Percentiles rank a stretch among this genome's conserved stretches.
These are phyloP conservation scores for Potamarius usumacintae DNA, from an alignment of 2,113 vertebrate species.

Conservation along the genomic window DNA sequence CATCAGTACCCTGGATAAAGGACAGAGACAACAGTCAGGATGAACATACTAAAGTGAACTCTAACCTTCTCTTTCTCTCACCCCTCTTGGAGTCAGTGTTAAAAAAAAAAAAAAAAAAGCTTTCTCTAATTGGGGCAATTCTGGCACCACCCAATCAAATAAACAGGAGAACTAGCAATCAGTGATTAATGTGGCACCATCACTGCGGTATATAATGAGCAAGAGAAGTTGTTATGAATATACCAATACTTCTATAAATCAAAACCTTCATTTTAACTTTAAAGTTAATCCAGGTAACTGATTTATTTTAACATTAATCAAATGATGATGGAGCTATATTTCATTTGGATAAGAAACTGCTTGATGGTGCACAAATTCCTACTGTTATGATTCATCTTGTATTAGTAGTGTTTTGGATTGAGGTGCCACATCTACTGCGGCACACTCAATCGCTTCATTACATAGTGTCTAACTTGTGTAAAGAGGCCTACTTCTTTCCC, in stretches of 20 bases:
- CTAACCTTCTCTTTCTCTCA: constrained; percentile 8
- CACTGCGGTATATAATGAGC: neutral
- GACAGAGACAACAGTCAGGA: neutral
- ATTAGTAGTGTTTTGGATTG: neutral
- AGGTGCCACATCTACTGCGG: too few species aligned
- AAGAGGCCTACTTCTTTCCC: too few species aligned
- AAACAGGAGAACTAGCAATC: neutral
- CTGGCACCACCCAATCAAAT: neutral
- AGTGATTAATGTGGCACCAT: neutral
- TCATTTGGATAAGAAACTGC: neutral
- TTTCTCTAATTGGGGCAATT: constrained; percentile 38
- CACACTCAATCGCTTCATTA: too few species aligned
- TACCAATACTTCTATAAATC: neutral
- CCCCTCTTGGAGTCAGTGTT: constrained; percentile 61
- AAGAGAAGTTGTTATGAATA: neutral
- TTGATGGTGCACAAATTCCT: neutral
- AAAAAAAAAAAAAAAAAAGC: constrained; percentile 30
- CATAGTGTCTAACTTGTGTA: too few species aligned
- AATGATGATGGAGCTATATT: neutral
- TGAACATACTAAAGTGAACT: constrained; percentile 59
- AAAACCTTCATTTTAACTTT: neutral
- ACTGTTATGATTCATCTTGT: neutral
- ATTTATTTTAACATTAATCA: neutral
- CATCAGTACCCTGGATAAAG: constrained; percentile 24
- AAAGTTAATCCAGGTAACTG: neutral